These are phyloP conservation scores for Takifugu flavidus DNA, from an alignment of 2,113 vertebrate genomes.

Conservation along the genomic window DNA sequence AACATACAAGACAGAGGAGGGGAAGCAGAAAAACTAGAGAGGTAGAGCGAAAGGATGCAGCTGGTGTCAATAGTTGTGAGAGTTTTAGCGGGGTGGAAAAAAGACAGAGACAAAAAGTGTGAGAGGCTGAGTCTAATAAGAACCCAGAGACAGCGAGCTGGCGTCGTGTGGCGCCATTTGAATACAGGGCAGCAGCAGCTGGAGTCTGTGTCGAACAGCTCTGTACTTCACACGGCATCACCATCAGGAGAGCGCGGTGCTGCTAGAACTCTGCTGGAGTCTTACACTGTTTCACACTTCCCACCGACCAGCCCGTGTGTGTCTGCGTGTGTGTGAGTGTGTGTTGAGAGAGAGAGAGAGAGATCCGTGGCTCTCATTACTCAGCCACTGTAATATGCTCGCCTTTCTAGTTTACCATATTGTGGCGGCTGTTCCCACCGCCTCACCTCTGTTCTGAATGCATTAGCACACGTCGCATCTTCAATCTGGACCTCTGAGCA, in stretches of 20 bases:
- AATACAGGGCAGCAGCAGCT: conserved; percentile 63
- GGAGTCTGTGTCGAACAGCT: conserved; percentile 62
- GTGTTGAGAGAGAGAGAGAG: neutral
- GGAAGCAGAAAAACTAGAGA: conserved; percentile 17
- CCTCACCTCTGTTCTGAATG: conserved; percentile 69
- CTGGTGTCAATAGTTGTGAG: conserved; percentile 33
- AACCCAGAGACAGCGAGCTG: conserved; percentile 42
- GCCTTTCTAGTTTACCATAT: conserved; percentile 46
- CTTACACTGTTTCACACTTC: conserved; percentile 51
- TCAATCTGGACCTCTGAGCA: conserved; percentile 59
- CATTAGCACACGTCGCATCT: conserved; percentile 69
- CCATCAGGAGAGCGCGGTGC: conserved; percentile 54
- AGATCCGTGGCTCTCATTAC: conserved; percentile 63
- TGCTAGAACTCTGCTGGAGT: conserved; percentile 59
- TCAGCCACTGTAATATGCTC: conserved; percentile 55
- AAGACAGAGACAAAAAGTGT: conserved; percentile 50
- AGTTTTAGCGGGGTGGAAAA: conserved; percentile 17
- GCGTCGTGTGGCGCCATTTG: conserved; percentile 59
- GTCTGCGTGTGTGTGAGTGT: conserved; percentile 24
- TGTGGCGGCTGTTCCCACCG: conserved; percentile 55
- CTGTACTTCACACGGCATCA: conserved; percentile 68
- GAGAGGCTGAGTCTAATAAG: conserved; percentile 57
- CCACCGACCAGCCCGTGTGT: conserved; percentile 31
- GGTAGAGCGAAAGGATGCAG: conserved; percentile 24
- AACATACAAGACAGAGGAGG: conserved; percentile 28